Evolutionary conservation across 2,113 vertebrate genomes (phyloP).

Genomic region (Upupa epops): DNA sequence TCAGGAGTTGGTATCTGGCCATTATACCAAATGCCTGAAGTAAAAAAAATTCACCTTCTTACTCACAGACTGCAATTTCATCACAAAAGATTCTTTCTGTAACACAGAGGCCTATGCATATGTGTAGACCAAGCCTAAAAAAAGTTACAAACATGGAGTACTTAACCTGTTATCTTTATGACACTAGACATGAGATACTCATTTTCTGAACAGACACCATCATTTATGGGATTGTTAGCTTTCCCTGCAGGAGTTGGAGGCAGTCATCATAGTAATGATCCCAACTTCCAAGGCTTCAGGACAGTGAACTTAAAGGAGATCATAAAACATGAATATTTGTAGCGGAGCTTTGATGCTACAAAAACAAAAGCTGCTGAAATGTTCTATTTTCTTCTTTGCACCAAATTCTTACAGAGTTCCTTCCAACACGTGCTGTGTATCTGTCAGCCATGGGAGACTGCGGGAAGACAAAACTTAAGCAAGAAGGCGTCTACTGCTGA

Average conservation of each 20-base stretch:
- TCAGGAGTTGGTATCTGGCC: not conserved
- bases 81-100: not conserved
- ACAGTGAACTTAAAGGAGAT: not conserved
- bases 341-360: not conserved
- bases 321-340: not conserved
- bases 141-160: not conserved
- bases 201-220: not conserved
- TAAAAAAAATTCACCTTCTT: not conserved
- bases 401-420: not conserved
- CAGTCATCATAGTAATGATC: not conserved
- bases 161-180: not conserved
- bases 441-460: not conserved
- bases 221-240: not conserved
- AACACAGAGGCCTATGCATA: rapidly evolving
- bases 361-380: not conserved
- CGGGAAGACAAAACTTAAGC: not conserved
- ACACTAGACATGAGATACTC: not conserved
- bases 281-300: not conserved
- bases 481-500: not conserved
- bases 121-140: not conserved
- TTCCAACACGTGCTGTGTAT: not conserved
- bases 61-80: not conserved
- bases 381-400: not conserved
- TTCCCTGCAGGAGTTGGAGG: not conserved
- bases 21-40: not conserved